Evolutionary conservation across 2,797 vertebrate genomes (phyloP).

Genomic region (Alcedo atthis): DNA sequence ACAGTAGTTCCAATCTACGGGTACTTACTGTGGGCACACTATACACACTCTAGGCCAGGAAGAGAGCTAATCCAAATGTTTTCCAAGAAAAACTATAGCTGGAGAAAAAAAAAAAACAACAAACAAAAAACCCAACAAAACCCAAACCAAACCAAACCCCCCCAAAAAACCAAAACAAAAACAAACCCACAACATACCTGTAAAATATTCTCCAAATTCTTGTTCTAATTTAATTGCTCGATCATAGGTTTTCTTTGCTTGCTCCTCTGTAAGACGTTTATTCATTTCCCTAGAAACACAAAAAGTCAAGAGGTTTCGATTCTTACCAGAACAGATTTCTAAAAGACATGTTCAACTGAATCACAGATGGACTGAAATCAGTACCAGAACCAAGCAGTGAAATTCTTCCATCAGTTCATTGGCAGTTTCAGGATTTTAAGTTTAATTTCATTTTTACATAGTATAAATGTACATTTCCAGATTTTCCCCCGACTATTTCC

Average conservation of each 20-base stretch:
- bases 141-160: too few relatives aligned
- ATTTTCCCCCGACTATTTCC: neutral
- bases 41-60: too few relatives aligned
- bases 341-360: neutral
- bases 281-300: constrained; percentile 91
- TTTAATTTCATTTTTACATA: neutral
- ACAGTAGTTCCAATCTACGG: too few relatives aligned
- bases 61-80: too few relatives aligned
- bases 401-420: neutral
- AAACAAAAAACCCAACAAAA: too few relatives aligned
- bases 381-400: neutral
- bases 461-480: neutral
- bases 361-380: neutral
- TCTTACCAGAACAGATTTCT: neutral
- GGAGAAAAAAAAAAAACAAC: neutral
- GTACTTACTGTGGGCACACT: too few relatives aligned
- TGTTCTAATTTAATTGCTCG: constrained; percentile 95
- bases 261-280: constrained; percentile 95
- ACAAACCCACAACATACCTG: constrained; percentile 81
- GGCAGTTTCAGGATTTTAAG: neutral
- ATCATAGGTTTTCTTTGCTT: constrained; percentile 95
- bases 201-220: constrained; percentile 98
- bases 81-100: neutral
- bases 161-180: too few relatives aligned
- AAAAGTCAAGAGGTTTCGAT: neutral